These are phyloP conservation scores for Malurus leucopterus DNA, from an alignment of 2,797 vertebrate species.

Conservation along the genomic window DNA sequence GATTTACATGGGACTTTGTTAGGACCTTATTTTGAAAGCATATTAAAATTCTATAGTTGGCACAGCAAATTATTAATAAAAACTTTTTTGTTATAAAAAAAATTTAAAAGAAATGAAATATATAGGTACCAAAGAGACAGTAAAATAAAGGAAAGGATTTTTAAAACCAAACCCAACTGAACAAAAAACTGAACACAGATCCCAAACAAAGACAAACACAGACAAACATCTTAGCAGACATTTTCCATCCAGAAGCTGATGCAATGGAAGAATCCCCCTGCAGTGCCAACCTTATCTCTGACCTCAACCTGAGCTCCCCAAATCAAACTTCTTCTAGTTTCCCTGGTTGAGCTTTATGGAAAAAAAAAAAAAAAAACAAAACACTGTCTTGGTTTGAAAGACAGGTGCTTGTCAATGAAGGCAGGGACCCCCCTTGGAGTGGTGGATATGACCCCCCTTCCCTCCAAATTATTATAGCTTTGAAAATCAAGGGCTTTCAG, in stretches of 20 bases:
- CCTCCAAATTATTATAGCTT: no score
- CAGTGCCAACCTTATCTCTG: neutral
- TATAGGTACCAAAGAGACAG: neutral
- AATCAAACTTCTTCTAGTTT: neutral
- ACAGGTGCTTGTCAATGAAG: no score
- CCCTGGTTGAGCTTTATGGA: neutral
- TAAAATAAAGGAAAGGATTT: neutral
- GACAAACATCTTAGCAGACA: neutral
- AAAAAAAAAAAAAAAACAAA: neutral
- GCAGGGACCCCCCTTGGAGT: no score
- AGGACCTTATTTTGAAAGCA: neutral
- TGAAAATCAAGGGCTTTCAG: no score
- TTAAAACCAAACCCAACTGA: neutral
- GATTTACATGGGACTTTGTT: neutral
- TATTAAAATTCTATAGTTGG: neutral
- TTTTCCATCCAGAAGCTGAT: neutral
- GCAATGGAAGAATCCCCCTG: neutral
- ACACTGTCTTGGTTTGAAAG: no score
- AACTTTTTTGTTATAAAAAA: neutral
- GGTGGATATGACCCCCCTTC: no score
- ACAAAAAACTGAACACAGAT: neutral
- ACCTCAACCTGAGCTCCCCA: neutral
- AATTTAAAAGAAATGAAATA: neutral
- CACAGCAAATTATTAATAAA: neutral
- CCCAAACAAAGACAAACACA: neutral